Conservation (phyloP, 2,888 invertebrate species). For the Dexiosoma caninum region DNA sequence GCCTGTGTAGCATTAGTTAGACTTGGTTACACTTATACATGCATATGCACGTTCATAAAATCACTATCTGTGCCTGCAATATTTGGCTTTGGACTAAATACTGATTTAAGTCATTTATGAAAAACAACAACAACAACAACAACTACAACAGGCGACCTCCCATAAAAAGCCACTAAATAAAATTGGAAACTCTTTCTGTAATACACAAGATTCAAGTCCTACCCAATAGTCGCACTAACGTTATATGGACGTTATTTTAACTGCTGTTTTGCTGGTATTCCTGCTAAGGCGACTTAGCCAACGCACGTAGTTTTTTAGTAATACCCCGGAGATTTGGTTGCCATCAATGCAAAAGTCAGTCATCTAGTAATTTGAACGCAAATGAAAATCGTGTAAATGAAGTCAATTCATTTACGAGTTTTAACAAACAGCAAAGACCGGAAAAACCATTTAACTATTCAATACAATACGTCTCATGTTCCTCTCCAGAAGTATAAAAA, state of each 20-base stretch:
- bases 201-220: neutral
- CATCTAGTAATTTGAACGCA: constrained; percentile 59
- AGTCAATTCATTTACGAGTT: constrained; percentile 62
- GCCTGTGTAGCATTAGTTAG: too few relatives aligned
- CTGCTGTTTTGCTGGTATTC: neutral
- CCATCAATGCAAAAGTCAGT: constrained; percentile 61
- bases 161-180: constrained; percentile 12
- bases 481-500: constrained; percentile 1
- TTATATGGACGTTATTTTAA: neutral
- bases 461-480: constrained; percentile 16
- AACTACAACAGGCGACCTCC: constrained; percentile 2
- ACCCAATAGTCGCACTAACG: neutral
- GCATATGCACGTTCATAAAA: neutral
- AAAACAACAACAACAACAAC: neutral
- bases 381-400: constrained; percentile 63
- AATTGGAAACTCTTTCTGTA: neutral
- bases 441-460: constrained; percentile 55
- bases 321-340: constrained; percentile 46
- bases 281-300: constrained; percentile 47
- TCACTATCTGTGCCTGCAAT: constrained; percentile 16
- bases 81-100: constrained; percentile 41
- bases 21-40: constrained; percentile 25
- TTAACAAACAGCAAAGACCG: constrained; percentile 53
- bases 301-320: constrained; percentile 59
- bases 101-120: constrained; percentile 12